Evolutionary conservation across 1,140 invertebrate genomes (phyloP).

Genomic region (Drosophila sulfurigaster): DNA sequence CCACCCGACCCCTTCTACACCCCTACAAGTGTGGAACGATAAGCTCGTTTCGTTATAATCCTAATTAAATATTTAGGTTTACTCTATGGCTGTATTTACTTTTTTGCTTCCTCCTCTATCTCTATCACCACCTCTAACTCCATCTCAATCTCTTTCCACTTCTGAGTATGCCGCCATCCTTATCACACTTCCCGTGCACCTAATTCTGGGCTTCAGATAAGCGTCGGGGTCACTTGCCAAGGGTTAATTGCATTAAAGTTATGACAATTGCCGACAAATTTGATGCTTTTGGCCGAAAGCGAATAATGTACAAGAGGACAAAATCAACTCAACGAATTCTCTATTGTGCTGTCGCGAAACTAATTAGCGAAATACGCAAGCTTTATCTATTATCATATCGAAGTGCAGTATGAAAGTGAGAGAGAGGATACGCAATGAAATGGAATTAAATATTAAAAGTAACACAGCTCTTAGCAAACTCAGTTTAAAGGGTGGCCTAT

Average conservation of each 20-base stretch:
- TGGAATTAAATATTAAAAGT: too few relatives aligned
- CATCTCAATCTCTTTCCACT: neutral
- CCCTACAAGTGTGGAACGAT: conserved; percentile 52
- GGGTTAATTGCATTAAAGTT: conserved; percentile 83
- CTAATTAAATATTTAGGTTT: conserved; percentile 83
- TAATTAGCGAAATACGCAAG: conserved; percentile 61
- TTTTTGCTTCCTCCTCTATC: conserved; percentile 9
- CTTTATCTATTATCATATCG: conserved; percentile 8
- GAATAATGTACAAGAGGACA: conserved; percentile 37
- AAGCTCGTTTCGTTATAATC: conserved; percentile 81
- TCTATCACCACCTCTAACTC: neutral
- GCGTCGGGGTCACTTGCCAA: conserved; percentile 57
- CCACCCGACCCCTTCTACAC: neutral
- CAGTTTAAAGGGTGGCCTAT: too few relatives aligned
- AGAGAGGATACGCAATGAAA: neutral
- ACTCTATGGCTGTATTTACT: conserved; percentile 82
- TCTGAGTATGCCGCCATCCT: conserved; percentile 7
- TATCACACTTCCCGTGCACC: conserved; percentile 15
- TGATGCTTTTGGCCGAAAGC: conserved; percentile 46
- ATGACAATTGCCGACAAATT: conserved; percentile 81
- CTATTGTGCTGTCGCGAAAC: conserved; percentile 47
- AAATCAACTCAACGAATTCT: conserved; percentile 59
- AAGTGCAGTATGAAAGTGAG: neutral
- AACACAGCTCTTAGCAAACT: too few relatives aligned
- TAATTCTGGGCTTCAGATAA: conserved; percentile 55